Percentiles rank a stretch among this genome's conserved stretches.
These are phyloP conservation scores for Falco punctatus DNA, from an alignment of 2,113 vertebrate genomes.

Conservation along the genomic window DNA sequence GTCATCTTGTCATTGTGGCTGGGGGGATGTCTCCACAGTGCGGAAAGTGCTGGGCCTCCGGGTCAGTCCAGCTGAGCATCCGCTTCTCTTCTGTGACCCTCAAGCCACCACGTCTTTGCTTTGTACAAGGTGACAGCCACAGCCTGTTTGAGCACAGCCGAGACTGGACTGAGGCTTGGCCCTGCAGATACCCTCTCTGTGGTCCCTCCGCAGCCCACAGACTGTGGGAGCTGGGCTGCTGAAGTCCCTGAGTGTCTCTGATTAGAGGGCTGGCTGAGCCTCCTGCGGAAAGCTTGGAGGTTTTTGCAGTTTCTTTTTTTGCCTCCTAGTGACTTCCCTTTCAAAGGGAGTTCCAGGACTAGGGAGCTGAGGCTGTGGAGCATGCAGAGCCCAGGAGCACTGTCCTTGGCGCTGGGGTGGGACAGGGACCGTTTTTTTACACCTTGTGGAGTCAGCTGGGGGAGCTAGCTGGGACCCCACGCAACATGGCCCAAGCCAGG, in stretches of 20 bases:
- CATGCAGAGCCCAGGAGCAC: background rate
- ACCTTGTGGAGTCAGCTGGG: background rate
- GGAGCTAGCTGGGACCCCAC: background rate
- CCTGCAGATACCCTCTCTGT: background rate
- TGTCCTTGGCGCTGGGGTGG: background rate
- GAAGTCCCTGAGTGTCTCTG: constrained; percentile 29
- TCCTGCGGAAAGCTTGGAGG: background rate
- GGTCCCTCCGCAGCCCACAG: background rate
- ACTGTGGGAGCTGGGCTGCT: background rate
- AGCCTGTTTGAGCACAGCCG: background rate
- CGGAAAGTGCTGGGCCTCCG: background rate
- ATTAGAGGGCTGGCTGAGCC: background rate
- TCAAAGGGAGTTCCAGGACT: background rate
- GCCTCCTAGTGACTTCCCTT: background rate
- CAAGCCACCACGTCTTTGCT: background rate
- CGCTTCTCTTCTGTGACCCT: background rate
- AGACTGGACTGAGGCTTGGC: background rate
- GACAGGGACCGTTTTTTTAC: background rate
- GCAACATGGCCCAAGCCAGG: background rate
- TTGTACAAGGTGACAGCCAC: background rate
- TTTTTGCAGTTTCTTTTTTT: background rate
- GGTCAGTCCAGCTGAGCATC: background rate
- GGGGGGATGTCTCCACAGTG: background rate
- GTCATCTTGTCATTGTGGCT: background rate
- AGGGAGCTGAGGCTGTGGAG: background rate